Evolutionary conservation across 2,888 invertebrate species (phyloP).

Genomic region (Ophraella communa): DNA sequence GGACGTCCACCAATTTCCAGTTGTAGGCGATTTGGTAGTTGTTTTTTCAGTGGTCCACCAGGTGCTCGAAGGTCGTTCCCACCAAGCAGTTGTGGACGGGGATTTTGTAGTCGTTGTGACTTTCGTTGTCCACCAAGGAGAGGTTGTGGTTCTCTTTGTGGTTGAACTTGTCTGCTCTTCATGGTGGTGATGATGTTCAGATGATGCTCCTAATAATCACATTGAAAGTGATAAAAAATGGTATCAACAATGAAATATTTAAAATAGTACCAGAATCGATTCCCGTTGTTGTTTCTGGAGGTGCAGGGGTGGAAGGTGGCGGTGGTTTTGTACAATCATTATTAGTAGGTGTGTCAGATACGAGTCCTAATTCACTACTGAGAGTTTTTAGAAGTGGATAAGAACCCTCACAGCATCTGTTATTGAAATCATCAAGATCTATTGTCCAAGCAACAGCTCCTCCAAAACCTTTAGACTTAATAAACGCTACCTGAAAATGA

Average conservation of each 20-base stretch:
- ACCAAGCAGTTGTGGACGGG: slow-evolving; percentile 53
- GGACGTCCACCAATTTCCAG: slow-evolving; percentile 29
- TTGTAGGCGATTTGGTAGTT: slow-evolving; percentile 45
- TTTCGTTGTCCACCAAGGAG: slow-evolving; percentile 48
- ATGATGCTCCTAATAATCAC: slow-evolving; percentile 50
- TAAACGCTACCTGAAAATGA: slow-evolving; percentile 73
- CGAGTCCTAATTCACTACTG: slow-evolving; percentile 75
- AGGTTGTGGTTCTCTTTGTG: slow-evolving; percentile 53
- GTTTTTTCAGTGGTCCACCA: slow-evolving; percentile 49
- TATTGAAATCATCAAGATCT: slow-evolving; percentile 86
- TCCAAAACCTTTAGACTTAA: slow-evolving; percentile 74
- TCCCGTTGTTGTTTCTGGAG: slow-evolving; percentile 77
- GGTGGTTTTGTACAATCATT: slow-evolving; percentile 75
- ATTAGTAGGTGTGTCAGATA: slow-evolving; percentile 61
- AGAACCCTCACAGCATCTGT: slow-evolving; percentile 81
- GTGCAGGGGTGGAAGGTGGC: slow-evolving; percentile 75
- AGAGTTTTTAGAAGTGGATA: slow-evolving; percentile 80
- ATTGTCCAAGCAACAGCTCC: slow-evolving; percentile 89
- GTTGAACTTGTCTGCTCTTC: slow-evolving; percentile 50
- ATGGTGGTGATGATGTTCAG: slow-evolving; percentile 40
- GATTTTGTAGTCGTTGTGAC: slow-evolving; percentile 50
- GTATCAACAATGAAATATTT: not conserved
- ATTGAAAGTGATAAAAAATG: not conserved
- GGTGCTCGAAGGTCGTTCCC: slow-evolving; percentile 45
- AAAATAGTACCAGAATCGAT: slow-evolving; percentile 60